Base-by-base conservation (phyloP, 2,113 vertebrate species). In the Scytalopus superciliaris region DNA sequence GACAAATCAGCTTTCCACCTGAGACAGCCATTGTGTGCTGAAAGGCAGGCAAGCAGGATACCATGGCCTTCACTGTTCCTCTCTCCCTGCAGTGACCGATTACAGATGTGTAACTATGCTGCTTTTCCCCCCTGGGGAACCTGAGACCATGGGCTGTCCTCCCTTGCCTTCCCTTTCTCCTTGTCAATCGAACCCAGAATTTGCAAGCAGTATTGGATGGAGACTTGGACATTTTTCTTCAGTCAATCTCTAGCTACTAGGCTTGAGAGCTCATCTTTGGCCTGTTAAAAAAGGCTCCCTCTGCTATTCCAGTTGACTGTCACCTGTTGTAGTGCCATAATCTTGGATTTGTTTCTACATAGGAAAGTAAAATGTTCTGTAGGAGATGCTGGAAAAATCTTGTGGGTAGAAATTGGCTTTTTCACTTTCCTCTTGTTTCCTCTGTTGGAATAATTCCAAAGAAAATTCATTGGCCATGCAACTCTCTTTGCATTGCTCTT, bases 391-490 rank as follows among this genome's bases (percentile, higher is more conserved):
- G n/a, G 57, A 87, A 94, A 85, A 91, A 77, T 69, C 74, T 70
- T 70, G 35, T 83, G 75, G 49, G 55, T 69, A 39, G 67, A 93
- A 95, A 96, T 66, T 19, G 39, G 31, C 45, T 94, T 93, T 93
- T 94, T 83, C 53, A 39, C 59, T 88, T 87, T 67, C 19, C 16
- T 94, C 44, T 94, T 94, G 70, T 93, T 96, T 94, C 70, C 21
- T 88, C 53, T 90, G 53, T 85, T 96, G 94, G 74, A 91, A 73
- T 94, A 93, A 94, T 93, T 95, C 93, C 87, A 91, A 96, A 77
- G 90, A 79, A 96, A 94, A 97, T 94, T 72, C 78, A 91, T 89
- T 95, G 91, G 93, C 95, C 87, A 63, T 96, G 70, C 82, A 83
- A 84, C 89, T 97, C 74, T 89, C 56, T 94, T 74, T 96, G 70